Conservation (phyloP, 2,888 invertebrate genomes). For the Poecilobothrus nobilitatus region DNA sequence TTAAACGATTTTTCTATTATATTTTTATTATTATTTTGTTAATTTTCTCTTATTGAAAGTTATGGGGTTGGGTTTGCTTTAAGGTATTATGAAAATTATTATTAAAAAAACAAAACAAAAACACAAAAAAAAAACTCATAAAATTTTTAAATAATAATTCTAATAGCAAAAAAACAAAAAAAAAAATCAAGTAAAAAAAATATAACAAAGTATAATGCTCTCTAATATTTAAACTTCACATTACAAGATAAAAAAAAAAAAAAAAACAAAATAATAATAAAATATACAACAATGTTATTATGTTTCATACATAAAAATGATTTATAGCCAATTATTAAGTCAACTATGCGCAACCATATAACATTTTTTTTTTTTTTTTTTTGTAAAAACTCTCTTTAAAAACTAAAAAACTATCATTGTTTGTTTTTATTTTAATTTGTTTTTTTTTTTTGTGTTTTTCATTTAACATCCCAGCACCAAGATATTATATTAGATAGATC, state of each 20-base stretch:
- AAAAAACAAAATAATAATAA: not conserved
- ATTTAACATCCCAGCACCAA: no score
- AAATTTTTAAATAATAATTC: slow-evolving; percentile 2
- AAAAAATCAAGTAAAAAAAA: no score
- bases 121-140: not conserved
- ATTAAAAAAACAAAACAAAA: no score
- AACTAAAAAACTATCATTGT: no score
- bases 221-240: not conserved
- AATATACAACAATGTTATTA: not conserved
- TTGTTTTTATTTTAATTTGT: no score
- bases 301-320: not conserved
- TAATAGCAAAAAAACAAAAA: not conserved
- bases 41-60: not conserved
- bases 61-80: not conserved
- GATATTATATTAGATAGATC: no score
- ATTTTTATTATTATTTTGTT: not conserved
- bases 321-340: slow-evolving; percentile 4
- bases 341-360: not conserved
- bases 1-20: not conserved
- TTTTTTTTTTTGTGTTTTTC: no score
- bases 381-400: no score
- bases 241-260: not conserved
- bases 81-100: not conserved
- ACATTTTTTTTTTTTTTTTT: no score
- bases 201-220: not conserved